A percentile compares a stretch with the other conserved stretches of the same genome.
Evolutionary conservation across 2,888 invertebrate genomes (phyloP).

Genomic region (Dioctria linearis): DNA sequence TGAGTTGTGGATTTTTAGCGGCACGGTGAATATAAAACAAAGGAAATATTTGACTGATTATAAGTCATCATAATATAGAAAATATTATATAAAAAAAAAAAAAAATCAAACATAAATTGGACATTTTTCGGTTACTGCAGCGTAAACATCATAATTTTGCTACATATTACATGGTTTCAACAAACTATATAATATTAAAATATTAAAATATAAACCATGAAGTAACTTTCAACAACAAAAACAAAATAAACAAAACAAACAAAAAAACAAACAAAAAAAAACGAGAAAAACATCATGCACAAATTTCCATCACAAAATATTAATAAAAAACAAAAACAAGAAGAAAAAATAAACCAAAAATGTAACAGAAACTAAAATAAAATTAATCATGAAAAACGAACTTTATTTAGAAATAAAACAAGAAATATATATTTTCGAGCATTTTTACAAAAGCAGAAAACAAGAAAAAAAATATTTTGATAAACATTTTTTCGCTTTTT

Average conservation of each 20-base stretch:
- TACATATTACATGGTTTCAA: constrained; percentile 39
- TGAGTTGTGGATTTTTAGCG: constrained; percentile 71
- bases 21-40: constrained; percentile 67
- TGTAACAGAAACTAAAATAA: constrained; percentile 21
- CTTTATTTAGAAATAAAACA: constrained; percentile 34
- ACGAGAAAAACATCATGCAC: constrained; percentile 37
- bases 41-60: neutral
- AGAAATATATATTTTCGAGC: constrained; percentile 47
- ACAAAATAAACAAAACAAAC: neutral
- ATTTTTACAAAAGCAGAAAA: constrained; percentile 40
- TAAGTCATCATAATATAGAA: constrained; percentile 13
- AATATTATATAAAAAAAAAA: constrained; percentile 7
- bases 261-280: constrained; percentile 3
- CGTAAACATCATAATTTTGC: constrained; percentile 17
- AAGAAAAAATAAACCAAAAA: constrained; percentile 40
- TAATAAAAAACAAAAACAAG: neutral
- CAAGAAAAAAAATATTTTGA: constrained; percentile 44
- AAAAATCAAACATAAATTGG: neutral
- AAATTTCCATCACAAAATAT: constrained; percentile 42
- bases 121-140: neutral
- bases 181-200: neutral
- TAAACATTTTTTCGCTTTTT: constrained; percentile 45
- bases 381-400: constrained; percentile 29
- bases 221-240: constrained; percentile 30
- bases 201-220: neutral